These are phyloP conservation scores for Drosophila burlai DNA, from an alignment of 1,140 invertebrate species.

Conservation along the genomic window DNA sequence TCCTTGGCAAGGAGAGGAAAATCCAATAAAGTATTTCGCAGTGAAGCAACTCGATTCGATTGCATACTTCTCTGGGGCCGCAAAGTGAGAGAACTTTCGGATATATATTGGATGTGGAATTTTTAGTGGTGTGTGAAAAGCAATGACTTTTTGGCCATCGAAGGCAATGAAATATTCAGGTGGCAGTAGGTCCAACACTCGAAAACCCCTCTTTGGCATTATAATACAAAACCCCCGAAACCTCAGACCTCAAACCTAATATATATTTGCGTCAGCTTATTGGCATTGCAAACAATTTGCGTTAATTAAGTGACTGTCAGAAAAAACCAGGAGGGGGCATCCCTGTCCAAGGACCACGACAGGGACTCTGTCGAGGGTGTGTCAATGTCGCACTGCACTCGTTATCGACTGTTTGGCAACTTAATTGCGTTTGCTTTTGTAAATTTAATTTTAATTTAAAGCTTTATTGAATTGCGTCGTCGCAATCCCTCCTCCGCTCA, in stretches of 20 bases:
- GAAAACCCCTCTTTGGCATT: background rate
- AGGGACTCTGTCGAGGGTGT: background rate
- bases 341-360: background rate
- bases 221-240: slow-evolving; percentile 16
- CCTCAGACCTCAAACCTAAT: slow-evolving; percentile 32
- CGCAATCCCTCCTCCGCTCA: background rate
- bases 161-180: slow-evolving; percentile 33
- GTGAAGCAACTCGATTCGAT: slow-evolving; percentile 19
- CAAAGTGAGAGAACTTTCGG: slow-evolving; percentile 19
- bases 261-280: slow-evolving; percentile 42
- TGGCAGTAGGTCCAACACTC: slow-evolving; percentile 13
- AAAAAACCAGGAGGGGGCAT: background rate
- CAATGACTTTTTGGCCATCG: slow-evolving; percentile 29
- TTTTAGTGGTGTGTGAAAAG: slow-evolving; percentile 7
- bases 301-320: slow-evolving; percentile 66
- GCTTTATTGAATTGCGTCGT: slow-evolving; percentile 36
- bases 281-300: slow-evolving; percentile 63
- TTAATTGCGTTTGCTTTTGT: slow-evolving; percentile 59
- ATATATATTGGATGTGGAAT: slow-evolving; percentile 10
- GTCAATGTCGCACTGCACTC: slow-evolving; percentile 36
- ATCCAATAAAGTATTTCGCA: slow-evolving; percentile 43
- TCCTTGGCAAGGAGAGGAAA: slow-evolving; percentile 15
- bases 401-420: slow-evolving; percentile 44
- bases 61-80: slow-evolving; percentile 37
- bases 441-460: slow-evolving; percentile 69